A percentile compares a stretch with the other conserved stretches of the same genome.
These are phyloP conservation scores for Cryptoblepharus egeriae DNA, from an alignment of 2,797 vertebrate genomes.

Conservation along the genomic window DNA sequence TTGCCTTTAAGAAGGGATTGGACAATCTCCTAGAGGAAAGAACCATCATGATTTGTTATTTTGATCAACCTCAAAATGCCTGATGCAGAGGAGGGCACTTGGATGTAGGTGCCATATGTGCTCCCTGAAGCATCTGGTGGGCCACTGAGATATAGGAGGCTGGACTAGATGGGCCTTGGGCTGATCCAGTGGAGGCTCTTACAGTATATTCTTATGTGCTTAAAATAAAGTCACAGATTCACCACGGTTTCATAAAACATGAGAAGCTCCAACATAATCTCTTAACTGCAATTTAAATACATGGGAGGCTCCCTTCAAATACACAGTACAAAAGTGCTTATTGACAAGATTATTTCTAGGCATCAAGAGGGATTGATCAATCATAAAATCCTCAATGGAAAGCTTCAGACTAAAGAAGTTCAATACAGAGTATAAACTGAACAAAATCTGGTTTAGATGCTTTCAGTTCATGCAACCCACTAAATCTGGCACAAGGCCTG, in stretches of 20 bases:
- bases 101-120: too few species aligned
- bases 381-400: slow-evolving; percentile 29
- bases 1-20: too few species aligned
- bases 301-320: not conserved
- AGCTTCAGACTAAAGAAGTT: slow-evolving; percentile 63
- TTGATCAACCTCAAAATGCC: too few species aligned
- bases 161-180: too few species aligned
- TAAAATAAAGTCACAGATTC: not conserved
- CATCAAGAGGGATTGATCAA: not conserved
- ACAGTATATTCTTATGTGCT: too few species aligned
- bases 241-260: not conserved
- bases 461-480: slow-evolving; percentile 69
- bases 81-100: too few species aligned
- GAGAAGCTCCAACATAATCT: not conserved
- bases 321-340: not conserved
- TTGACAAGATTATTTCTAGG: not conserved
- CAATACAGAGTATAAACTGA: slow-evolving; percentile 68
- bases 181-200: too few species aligned
- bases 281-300: not conserved
- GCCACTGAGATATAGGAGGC: too few species aligned
- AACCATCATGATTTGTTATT: too few species aligned
- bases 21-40: too few species aligned
- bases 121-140: too few species aligned
- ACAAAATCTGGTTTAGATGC: slow-evolving; percentile 66
- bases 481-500: slow-evolving; percentile 63